Percentiles rank a stretch among this genome's conserved stretches.
Evolutionary conservation across 1,140 invertebrate species (phyloP).

Genomic region (Heliconius hermathena): DNA sequence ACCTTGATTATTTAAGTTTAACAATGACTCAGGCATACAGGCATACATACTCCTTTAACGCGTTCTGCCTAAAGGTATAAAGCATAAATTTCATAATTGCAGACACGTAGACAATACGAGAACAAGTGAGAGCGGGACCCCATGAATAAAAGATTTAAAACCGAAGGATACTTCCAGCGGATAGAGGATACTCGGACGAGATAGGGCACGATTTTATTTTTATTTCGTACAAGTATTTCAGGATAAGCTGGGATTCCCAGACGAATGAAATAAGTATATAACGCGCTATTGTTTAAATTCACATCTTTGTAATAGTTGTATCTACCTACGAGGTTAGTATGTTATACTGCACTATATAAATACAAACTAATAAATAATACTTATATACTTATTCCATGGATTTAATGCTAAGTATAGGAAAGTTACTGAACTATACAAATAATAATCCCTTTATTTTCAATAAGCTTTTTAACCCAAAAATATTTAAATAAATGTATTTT

Average conservation of each 20-base stretch:
- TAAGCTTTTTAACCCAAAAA: no score
- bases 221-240: conserved; percentile 53
- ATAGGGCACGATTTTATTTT: conserved; percentile 60
- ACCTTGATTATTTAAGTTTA: conserved; percentile 59
- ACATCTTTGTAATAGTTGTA: conserved; percentile 27
- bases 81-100: conserved; percentile 75
- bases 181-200: conserved; percentile 47
- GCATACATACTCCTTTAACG: conserved; percentile 48
- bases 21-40: conserved; percentile 56
- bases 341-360: no score
- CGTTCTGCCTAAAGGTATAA: conserved; percentile 72
- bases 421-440: no score
- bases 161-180: conserved; percentile 49
- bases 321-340: background rate
- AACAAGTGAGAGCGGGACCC: conserved; percentile 59
- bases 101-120: conserved; percentile 72
- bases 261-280: conserved; percentile 54
- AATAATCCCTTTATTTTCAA: no score
- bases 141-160: conserved; percentile 74
- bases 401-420: no score
- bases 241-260: conserved; percentile 46
- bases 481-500: no score
- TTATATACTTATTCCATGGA: no score
- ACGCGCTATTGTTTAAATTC: conserved; percentile 50
- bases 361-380: no score